These are phyloP conservation scores for Tetraneura akinire DNA, from an alignment of 1,140 invertebrate genomes.

Conservation along the genomic window DNA sequence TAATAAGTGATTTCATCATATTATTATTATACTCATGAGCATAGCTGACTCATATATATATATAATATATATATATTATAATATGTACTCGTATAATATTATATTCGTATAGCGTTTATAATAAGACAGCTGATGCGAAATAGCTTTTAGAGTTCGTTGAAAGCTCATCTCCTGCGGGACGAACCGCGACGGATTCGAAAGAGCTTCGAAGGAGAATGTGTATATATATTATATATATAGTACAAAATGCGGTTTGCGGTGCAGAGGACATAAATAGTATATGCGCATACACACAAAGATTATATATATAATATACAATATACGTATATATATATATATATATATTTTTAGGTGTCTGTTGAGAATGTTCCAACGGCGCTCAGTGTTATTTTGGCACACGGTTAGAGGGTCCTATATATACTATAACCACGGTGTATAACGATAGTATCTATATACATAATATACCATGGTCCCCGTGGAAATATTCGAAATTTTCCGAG, in stretches of 20 bases:
- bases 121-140: slow-evolving; percentile 7
- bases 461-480: slow-evolving; percentile 8
- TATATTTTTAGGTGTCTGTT: slow-evolving; percentile 17
- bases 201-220: slow-evolving; percentile 1
- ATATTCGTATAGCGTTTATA: neutral
- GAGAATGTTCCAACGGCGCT: slow-evolving; percentile 42
- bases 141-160: slow-evolving; percentile 38
- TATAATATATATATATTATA: neutral
- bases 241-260: neutral
- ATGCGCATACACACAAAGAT: no score
- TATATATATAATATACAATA: no score
- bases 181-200: slow-evolving; percentile 27
- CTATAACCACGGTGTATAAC: neutral
- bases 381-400: slow-evolving; percentile 40
- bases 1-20: no score
- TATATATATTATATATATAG: no score
- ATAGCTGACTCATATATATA: no score
- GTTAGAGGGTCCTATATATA: slow-evolving; percentile 22
- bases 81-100: no score
- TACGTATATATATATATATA: slow-evolving; percentile 11
- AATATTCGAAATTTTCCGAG: slow-evolving; percentile 22
- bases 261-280: neutral
- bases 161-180: slow-evolving; percentile 44
- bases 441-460: neutral
- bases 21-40: no score